Evolutionary conservation across 2,888 invertebrate species (phyloP), one percentile per base, ranked within the genome.

Genomic region (Drosophila leonis): DNA sequence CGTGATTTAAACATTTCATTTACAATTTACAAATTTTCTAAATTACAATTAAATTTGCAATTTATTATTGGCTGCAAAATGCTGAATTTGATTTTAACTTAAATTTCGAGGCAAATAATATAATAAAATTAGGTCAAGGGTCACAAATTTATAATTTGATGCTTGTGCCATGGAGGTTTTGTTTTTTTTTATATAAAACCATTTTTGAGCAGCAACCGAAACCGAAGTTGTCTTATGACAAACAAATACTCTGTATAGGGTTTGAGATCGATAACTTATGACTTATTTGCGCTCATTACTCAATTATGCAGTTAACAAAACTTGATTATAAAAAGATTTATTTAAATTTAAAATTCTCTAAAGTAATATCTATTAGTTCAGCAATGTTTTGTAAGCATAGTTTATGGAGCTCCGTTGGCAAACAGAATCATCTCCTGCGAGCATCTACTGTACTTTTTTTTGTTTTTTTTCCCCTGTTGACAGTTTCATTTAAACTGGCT

Each of bases 401-500:
- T 9, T 15, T 15, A 15, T 15, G 44, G 15, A 10, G 31, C 29
- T 10, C 7, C 31, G n/a, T 5, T 12, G 12, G 12, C 18, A 2
- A 49, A 13, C 4, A 4, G 1, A 49, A 13, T 49, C 18, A 8
- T 49, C 49, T 49, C 31, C 9, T 27, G 33, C 24, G 35, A 35
- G 57, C 27, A 10, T 12, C 4, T 4, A 35, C 57, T 44, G 39
- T 35, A 55, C 12, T 10, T 42, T 37, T 18, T 48, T 54, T 56
- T 29, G 12, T 42, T 37, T 18, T 48, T 54, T 56, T 29, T 35
- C 31, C 66, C 54, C 33, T 69, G 68, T 42, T 78, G 84, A 78
- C 85, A 78, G 75, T 33, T 83, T 69, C 82, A 72, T 86, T 83
- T 71, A 46, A 59, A 66, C 64, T 75, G 65, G 41, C 59, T 70